Base-by-base conservation (phyloP, 2,888 invertebrate genomes). In the Meandrusa payeni region DNA sequence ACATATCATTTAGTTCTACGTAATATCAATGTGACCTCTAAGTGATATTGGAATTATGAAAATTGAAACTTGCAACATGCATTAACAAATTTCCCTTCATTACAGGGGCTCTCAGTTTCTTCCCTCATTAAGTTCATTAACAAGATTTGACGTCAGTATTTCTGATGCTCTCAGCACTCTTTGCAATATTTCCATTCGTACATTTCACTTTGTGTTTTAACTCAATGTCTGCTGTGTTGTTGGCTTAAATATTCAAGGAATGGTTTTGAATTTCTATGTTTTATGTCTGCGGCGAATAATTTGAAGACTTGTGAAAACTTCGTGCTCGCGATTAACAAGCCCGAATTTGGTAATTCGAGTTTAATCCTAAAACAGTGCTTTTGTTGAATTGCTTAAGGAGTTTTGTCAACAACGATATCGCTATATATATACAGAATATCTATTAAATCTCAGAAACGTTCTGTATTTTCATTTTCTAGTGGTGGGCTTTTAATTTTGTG, bases 241-340 rank as follows among this genome's bases (percentile, higher is more conserved):
- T 73, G 71, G 76, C 79, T 60, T 66, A 80, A 85, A 77, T 76
- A 78, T 80, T 80, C 61, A 64, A 68, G 72, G 76, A 79, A 76
- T 73, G 71, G 76, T 85, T 81, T 80, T 74, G 80, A 80, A 76
- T 69, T 67, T 72, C n/a, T 69, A 80, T 80, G 80, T 81, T 83
- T 81, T 80, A 70, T 82, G 78, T 81, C 82, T 75, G 75, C 75
- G 80, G 79, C 75, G 80, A 82, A 85, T 82, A 80, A 83, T 81
- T 79, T 74, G 72, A 82, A 76, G 72, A 79, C 76, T 83, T 76
- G 77, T 69, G 76, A 81, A 85, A 82, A 83, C 80, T 85, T 80
- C 55, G 64, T 64, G 67, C 70, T 82, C 75, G 80, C 82, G 79
- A 83, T 86, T 83, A 86, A 78, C 76, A 68, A 67, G 61, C 73